These are phyloP conservation scores for Damaliscus lunatus DNA, from an alignment of 2,113 vertebrate species.

Conservation along the genomic window DNA sequence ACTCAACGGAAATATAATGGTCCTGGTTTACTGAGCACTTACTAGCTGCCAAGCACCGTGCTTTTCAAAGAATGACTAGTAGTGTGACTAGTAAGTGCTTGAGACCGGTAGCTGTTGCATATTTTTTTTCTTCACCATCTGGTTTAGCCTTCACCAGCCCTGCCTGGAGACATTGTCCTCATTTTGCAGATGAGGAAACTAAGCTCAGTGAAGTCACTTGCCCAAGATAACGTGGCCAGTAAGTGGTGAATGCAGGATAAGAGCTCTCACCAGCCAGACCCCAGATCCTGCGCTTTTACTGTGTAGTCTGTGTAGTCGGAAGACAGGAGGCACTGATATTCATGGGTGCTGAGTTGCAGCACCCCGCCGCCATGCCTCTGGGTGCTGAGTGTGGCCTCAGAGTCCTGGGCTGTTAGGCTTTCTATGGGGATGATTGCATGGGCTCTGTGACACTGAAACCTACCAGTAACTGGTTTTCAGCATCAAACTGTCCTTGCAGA, in stretches of 20 bases:
- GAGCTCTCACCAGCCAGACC: neutral
- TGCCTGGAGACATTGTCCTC: neutral
- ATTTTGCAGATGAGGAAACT: neutral
- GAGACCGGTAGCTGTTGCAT: neutral
- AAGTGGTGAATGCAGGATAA: neutral
- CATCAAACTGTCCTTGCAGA: neutral
- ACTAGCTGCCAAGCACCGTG: neutral
- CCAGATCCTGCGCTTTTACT: neutral
- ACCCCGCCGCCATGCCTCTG: rapidly evolving
- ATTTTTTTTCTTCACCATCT: neutral
- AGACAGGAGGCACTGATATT: neutral
- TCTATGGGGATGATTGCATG: neutral
- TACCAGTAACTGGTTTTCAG: neutral
- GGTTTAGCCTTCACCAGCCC: neutral
- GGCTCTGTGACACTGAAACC: neutral
- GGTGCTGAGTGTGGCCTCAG: neutral
- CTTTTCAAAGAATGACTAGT: neutral
- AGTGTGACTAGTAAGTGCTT: neutral
- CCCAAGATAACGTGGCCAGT: neutral
- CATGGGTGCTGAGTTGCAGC: neutral
- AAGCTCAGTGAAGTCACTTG: neutral
- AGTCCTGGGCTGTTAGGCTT: neutral
- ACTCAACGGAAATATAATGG: too few relatives aligned
- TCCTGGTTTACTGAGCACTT: neutral
- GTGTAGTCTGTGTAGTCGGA: neutral